phyloP scores from a whole-genome alignment of 2,888 invertebrate species.

The Anticlea derivata region DNA sequence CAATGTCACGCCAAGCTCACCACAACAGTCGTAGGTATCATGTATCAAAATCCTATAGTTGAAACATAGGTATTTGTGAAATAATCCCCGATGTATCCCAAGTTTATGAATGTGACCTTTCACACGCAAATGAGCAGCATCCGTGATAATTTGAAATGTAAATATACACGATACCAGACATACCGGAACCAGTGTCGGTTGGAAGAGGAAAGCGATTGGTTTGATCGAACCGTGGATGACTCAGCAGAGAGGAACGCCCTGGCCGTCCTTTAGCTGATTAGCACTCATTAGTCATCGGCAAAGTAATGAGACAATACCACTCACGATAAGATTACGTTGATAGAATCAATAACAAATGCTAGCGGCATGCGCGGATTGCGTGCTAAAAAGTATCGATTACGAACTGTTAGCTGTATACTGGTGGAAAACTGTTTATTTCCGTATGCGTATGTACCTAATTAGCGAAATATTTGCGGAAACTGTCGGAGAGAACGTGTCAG shows the following conservation, averaged over 20 bases:
- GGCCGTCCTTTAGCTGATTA: constrained; percentile 70
- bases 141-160: constrained; percentile 27
- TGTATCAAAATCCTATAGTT: constrained; percentile 37
- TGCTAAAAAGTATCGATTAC: constrained; percentile 31
- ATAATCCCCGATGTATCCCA: constrained; percentile 8
- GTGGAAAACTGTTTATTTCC: constrained; percentile 27
- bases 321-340: constrained; percentile 55
- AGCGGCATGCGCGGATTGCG: constrained; percentile 16
- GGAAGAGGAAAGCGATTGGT: constrained; percentile 46
- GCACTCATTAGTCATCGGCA: constrained; percentile 70
- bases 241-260: constrained; percentile 72
- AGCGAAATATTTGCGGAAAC: constrained; percentile 30
- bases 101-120: constrained; percentile 30
- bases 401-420: constrained; percentile 12
- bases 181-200: constrained; percentile 55
- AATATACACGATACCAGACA: constrained; percentile 38
- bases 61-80: constrained; percentile 31
- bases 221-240: constrained; percentile 54
- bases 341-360: constrained; percentile 46
- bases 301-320: constrained; percentile 58
- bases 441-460: constrained; percentile 30
- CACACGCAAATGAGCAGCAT: constrained; percentile 28
- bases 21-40: constrained; percentile 44
- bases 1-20: constrained; percentile 59
- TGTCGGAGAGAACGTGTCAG: constrained; percentile 22